phyloP scores from a whole-genome alignment of 2,888 invertebrate species.

The Tanytarsus gracilentus region DNA sequence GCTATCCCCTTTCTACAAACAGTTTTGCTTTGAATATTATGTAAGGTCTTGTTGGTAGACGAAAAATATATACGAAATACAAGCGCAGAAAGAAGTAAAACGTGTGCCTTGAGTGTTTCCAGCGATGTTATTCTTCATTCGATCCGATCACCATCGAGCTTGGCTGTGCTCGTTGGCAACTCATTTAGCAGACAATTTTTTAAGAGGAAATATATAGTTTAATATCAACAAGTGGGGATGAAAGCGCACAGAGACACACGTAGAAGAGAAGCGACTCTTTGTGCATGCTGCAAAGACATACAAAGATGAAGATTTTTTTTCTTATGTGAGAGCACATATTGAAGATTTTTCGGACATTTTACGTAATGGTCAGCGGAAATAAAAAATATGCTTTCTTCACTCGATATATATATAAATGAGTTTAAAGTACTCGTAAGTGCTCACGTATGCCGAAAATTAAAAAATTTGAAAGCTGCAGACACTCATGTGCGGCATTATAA shows the following conservation, averaged over 20 bases:
- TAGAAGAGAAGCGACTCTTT: neutral
- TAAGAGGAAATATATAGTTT: slow-evolving; percentile 1
- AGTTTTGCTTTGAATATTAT: slow-evolving; percentile 26
- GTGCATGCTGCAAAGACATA: neutral
- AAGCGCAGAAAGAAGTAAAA: slow-evolving; percentile 6
- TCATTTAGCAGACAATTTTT: neutral
- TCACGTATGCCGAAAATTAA: neutral
- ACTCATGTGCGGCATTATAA: neutral
- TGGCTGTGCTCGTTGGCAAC: neutral
- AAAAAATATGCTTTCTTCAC: slow-evolving; percentile 2
- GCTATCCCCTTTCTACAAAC: slow-evolving; percentile 28
- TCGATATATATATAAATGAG: neutral
- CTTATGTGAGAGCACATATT: neutral
- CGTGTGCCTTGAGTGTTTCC: slow-evolving; percentile 21
- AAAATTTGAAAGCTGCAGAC: too few relatives aligned
- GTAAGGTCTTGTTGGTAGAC: slow-evolving; percentile 20
- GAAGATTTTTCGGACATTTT: slow-evolving; percentile 9
- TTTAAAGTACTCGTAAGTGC: neutral
- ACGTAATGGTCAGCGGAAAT: slow-evolving; percentile 9
- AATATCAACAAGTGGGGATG: slow-evolving; percentile 8
- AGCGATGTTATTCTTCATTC: neutral
- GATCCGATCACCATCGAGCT: neutral
- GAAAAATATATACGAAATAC: slow-evolving; percentile 5
- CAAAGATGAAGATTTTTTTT: neutral
- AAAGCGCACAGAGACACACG: neutral